Conservation (phyloP, 2,888 invertebrate species). For the Disparrhopalites patrizii region DNA sequence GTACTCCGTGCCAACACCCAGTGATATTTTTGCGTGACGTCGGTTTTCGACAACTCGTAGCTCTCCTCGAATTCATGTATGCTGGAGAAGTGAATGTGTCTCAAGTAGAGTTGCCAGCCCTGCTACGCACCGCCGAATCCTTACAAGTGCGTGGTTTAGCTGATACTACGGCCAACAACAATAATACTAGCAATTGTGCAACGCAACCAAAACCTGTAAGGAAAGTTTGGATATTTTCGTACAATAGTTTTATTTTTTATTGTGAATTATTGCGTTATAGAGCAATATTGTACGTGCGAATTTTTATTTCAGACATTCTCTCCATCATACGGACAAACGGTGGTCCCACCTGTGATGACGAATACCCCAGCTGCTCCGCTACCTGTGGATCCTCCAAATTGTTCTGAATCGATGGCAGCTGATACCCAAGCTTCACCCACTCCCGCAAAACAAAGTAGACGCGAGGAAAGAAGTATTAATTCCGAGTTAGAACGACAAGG, state of each 20-base stretch:
- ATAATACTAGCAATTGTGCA: slow-evolving; percentile 26
- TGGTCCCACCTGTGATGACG: slow-evolving; percentile 30
- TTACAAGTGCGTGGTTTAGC: slow-evolving; percentile 85
- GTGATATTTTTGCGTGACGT: slow-evolving; percentile 82
- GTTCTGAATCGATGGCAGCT: slow-evolving; percentile 16
- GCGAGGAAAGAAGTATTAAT: slow-evolving; percentile 23
- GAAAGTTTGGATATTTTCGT: background rate
- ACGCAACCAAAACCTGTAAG: slow-evolving; percentile 33
- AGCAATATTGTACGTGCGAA: no score
- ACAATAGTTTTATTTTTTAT: background rate
- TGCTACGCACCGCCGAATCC: slow-evolving; percentile 87
- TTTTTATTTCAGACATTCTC: slow-evolving; percentile 32
- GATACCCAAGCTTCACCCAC: slow-evolving; percentile 12
- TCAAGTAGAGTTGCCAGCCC: slow-evolving; percentile 83
- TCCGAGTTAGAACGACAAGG: slow-evolving; percentile 6
- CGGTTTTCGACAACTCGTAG: slow-evolving; percentile 70
- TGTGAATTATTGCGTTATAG: background rate
- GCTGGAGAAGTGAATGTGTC: slow-evolving; percentile 85
- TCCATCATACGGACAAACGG: slow-evolving; percentile 34
- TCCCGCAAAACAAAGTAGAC: slow-evolving; percentile 16
- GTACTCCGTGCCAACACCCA: slow-evolving; percentile 78
- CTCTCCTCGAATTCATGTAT: slow-evolving; percentile 79
- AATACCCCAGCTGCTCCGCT: slow-evolving; percentile 23
- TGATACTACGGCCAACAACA: slow-evolving; percentile 58
- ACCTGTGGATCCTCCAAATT: slow-evolving; percentile 16